Percentiles rank a stretch among this genome's conserved stretches.
Evolutionary conservation across 2,797 vertebrate species (phyloP).

Genomic region (Pantherophis vulpinus): DNA sequence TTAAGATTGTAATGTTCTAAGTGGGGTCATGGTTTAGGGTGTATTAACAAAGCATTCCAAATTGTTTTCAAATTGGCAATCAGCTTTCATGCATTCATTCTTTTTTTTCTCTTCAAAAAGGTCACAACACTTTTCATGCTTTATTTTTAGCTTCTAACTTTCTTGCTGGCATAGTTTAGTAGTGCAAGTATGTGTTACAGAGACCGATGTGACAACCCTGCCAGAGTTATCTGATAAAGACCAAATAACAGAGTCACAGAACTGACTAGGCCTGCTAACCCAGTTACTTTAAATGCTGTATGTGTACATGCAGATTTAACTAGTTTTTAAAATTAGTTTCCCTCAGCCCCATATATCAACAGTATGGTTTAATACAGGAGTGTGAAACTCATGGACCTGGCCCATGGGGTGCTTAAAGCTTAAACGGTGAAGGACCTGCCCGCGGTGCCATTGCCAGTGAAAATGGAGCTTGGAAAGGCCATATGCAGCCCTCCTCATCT

Average conservation of each 20-base stretch:
- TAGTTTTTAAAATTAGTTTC: neutral
- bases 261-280: neutral
- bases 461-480: too few relatives aligned
- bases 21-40: neutral
- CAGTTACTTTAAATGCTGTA: neutral
- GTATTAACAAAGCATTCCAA: constrained; percentile 39
- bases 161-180: neutral
- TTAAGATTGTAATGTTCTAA: constrained; percentile 30
- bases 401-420: too few relatives aligned
- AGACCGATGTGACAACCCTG: neutral
- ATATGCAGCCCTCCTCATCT: too few relatives aligned
- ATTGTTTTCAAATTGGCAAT: constrained; percentile 41
- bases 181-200: neutral
- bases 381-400: too few relatives aligned
- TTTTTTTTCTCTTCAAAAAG: neutral
- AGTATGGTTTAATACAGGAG: neutral
- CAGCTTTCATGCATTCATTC: neutral
- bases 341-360: neutral
- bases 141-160: constrained; percentile 4
- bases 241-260: neutral
- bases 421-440: too few relatives aligned
- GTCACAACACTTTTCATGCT: neutral
- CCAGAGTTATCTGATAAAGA: neutral
- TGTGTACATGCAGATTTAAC: neutral
- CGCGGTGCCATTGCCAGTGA: too few relatives aligned